phyloP scores from a whole-genome alignment of 2,888 invertebrate genomes.

The Clunio marinus region DNA sequence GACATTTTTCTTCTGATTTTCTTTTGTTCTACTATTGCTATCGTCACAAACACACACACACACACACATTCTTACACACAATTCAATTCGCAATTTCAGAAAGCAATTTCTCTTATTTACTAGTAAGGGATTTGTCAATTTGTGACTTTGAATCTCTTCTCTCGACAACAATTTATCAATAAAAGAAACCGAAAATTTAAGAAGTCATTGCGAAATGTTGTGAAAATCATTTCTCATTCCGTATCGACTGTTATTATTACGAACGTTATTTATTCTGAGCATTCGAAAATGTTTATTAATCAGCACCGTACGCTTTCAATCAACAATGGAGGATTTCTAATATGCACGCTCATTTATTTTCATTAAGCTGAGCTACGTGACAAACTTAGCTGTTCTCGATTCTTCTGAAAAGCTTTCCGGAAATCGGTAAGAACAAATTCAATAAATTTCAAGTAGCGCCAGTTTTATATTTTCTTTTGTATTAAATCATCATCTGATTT shows the following conservation, averaged over 20 bases:
- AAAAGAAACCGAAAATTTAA: no score
- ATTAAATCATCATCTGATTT: slow-evolving; percentile 5
- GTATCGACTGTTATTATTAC: no score
- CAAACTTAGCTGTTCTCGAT: not conserved
- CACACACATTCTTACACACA: not conserved
- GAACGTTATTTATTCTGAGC: not conserved
- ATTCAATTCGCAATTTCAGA: not conserved
- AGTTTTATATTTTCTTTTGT: not conserved
- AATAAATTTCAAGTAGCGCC: not conserved
- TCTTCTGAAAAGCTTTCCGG: not conserved
- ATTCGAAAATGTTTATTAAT: slow-evolving; percentile 11
- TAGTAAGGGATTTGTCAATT: not conserved
- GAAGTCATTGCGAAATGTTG: no score
- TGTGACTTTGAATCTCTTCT: slow-evolving; percentile 6
- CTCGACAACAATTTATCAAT: slow-evolving; percentile 6
- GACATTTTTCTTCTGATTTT: not conserved
- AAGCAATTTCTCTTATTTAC: not conserved
- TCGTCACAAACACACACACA: no score
- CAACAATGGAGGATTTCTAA: not conserved
- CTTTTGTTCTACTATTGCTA: not conserved
- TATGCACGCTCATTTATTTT: slow-evolving; percentile 11
- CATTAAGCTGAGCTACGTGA: slow-evolving; percentile 13
- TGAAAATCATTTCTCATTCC: no score
- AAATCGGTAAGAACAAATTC: slow-evolving; percentile 11
- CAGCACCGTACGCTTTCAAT: slow-evolving; percentile 7